Evolutionary conservation across 2,888 invertebrate species (phyloP), one percentile per base, ranked within the genome.

Genomic region (Silvanus unidentatus): DNA sequence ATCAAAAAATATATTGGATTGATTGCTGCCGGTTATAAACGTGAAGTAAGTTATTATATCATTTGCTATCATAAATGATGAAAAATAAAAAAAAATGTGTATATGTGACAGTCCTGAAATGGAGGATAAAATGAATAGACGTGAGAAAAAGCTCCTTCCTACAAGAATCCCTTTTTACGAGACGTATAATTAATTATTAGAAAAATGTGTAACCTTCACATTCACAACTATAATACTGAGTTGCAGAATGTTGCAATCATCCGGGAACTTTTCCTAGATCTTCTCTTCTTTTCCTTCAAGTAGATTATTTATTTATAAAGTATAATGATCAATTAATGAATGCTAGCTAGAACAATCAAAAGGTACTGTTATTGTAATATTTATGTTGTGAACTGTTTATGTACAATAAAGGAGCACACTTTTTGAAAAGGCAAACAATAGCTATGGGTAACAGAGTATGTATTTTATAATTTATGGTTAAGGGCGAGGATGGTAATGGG

Each of bases 401-500:
- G 32, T 11, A 32, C 32, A 32, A 32, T 32, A 32, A 32, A 32
- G 6, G 22, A 22, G 22, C 8, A 32, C 12, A 32, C 32, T 32
- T 32, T 32, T 32, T 32, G 32, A n/a, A 12, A 32, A 11, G 10
- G 32, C 32, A 32, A 32, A 32, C 32, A 22, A 32, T 12, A 32
- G 32, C 32, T 11, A 9, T 3, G 32, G 3, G n/a, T 5, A 3
- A 22, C 22, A 22, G 22, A 22, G 22, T 22, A n/a, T n/a, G n/a
- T 28, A 32, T 32, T 32, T 12, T 32, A 32, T 32, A 32, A 32
- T 32, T 32, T 32, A 32, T 32, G 32, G 32, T 32, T 32, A 12
- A 32, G 32, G 32, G 32, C n/a, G 32, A 32, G 32, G 32, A 32
- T 32, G 32, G 32, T 32, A 32, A 32, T 32, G 32, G 32, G 32